Base-by-base conservation (phyloP, 2,113 vertebrate genomes). In the Dasypus novemcinctus region DNA sequence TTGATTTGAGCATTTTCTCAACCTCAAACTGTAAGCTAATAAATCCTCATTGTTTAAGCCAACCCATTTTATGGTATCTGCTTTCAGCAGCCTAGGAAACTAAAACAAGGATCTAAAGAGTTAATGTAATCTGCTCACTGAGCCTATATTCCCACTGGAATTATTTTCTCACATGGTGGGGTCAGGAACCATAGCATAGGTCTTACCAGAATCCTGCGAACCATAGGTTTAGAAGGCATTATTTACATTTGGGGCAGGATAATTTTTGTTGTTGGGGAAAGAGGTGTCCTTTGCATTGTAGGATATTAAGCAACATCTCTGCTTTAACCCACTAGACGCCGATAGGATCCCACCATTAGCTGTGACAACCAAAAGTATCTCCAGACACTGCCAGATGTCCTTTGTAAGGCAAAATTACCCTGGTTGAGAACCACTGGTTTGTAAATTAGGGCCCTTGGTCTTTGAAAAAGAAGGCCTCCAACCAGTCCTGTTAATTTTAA, bases 381-480 rank as follows among this genome's bases (percentile, higher is more conserved):
- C 59, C 49, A 52, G 31, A 90, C 12, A 95, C 29, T 88, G 41
- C n/a, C 93, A 94, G 74, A 96, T 20, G 33, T 93, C 17, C 61
- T 71, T 76, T n/a, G 46, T 15, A 96, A 6, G 7, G 54, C 43
- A 93, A 93, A 96, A 93, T 12, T 14, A 21, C 25, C 5, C 21
- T 64, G 7, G 54, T 29, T 88, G 20, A 90, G 23, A 76, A 63
- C 38, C 17, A 95, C 0, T n/a, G 43, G 43, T 95, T 96, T 93
- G 90, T 43, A 97, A 66, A 31, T 90, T 81, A 93, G 69, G 29
- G 29, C 4, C 18, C 21, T 27, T 0, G 18, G 38, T 83, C 57
- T 85, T 92, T 88, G 72, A 91, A 90, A 96, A 89, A 93, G 54
- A 11, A 96, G 74, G 38, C 46, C 21, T 94, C 25, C 43, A 92